phyloP scores from a whole-genome alignment of 2,888 invertebrate genomes.

The Ichneumon xanthorius region DNA sequence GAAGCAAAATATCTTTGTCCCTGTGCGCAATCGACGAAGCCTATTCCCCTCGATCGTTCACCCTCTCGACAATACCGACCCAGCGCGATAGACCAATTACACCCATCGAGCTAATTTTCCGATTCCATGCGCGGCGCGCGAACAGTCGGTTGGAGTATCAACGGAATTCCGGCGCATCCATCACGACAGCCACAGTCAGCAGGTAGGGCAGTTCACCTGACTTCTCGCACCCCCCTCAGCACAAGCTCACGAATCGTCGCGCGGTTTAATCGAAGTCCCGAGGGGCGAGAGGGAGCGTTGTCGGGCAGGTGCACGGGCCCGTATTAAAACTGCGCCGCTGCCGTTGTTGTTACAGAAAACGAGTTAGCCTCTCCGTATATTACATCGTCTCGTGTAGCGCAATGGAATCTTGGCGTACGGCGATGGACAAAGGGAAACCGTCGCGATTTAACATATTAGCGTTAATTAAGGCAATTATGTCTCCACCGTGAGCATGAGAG shows the following conservation, averaged over 20 bases:
- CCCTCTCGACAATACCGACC: slow-evolving; percentile 11
- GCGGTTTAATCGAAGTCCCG: slow-evolving; percentile 66
- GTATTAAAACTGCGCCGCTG: slow-evolving; percentile 6
- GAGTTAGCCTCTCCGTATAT: slow-evolving; percentile 18
- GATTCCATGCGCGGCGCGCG: slow-evolving; percentile 7
- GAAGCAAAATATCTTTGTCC: not conserved
- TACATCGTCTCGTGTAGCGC: slow-evolving; percentile 57
- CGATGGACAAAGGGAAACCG: slow-evolving; percentile 82
- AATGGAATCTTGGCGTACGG: slow-evolving; percentile 69
- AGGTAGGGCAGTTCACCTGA: slow-evolving; percentile 42
- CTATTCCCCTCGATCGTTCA: not conserved
- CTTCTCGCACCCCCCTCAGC: slow-evolving; percentile 31
- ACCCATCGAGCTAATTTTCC: slow-evolving; percentile 5
- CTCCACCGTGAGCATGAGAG: slow-evolving; percentile 84
- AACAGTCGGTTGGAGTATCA: slow-evolving; percentile 38
- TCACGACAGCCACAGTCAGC: slow-evolving; percentile 14
- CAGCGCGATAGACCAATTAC: slow-evolving; percentile 8
- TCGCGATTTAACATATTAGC: slow-evolving; percentile 85
- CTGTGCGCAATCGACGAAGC: not conserved
- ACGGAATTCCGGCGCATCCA: slow-evolving; percentile 60
- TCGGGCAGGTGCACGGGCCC: slow-evolving; percentile 51
- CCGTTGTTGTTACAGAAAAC: slow-evolving; percentile 34
- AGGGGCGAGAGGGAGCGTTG: slow-evolving; percentile 10
- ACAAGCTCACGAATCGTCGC: slow-evolving; percentile 64
- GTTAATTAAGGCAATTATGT: slow-evolving; percentile 85